Base-by-base conservation (phyloP, 1,140 invertebrate genomes). In the Papilio aristodemus region DNA sequence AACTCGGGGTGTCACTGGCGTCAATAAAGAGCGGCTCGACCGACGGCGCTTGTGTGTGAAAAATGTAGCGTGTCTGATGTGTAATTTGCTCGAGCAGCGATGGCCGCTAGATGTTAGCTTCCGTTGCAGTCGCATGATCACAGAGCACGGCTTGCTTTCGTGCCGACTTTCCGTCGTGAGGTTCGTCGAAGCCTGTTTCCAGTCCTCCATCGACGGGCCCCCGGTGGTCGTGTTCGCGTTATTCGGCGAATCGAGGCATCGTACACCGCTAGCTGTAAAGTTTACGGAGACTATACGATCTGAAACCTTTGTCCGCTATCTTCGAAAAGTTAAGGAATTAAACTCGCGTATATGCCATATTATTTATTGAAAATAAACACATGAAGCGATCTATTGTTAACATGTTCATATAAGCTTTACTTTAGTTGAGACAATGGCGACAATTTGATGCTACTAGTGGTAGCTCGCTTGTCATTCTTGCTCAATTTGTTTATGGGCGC, bases 361-460 rank as follows among this genome's bases (percentile, higher is more conserved):
- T 58, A 25, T 69, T 67, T 62, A 69, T 63, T 73, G 27, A 7
- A 67, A 66, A 27, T 59, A 67, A 63, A 66, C 54, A 74, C n/a
- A 14, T 32, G n/a, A 11, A 14, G 27, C 27, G 57, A n/a, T 27
- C 13, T 58, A 36, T 36, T 58, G 57, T 7, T n/a, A 58, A 58
- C 25, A 36, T 58, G 22, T 9, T 27, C 57, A 32, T 36, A 17
- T 32, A 14, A 58, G 57, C 25, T 17, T 27, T 36, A 36, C 25
- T 27, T 36, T 1, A 67, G 37, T 7, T 37, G 17, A 54, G 58
- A 66, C 22, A 19, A 37, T 14, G 17, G 60, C 36, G 64, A 71
- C 8, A 76, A 37, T 71, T 79, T 78, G 32, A 69, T 50, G 5
- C 27, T 67, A 22, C 32, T 54, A 19, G 69, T 17, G 9, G 69